Base-by-base conservation (phyloP, 2,797 vertebrate species). In the Craterocephalus amniculus region DNA sequence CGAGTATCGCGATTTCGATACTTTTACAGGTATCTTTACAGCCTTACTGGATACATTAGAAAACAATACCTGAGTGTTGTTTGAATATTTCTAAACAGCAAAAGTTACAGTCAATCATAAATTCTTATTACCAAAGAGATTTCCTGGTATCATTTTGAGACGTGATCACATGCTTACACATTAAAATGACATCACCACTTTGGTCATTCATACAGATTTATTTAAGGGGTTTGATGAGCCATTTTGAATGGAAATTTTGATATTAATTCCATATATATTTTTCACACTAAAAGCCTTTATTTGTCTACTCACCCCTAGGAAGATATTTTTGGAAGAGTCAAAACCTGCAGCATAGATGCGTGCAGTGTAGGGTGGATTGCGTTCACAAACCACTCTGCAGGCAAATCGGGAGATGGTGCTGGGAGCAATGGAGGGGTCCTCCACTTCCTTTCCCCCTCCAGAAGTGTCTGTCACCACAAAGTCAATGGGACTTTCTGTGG, bases 271-370 rank as follows among this genome's bases (percentile, higher is more conserved):
- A 18, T 45, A 16, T 12, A 35, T 27, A 22, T 13, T 29, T 16
- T 0, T 16, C 14, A 16, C 8, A n/a, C 38, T n/a, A 34, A n/a
- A 72, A 32, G 55, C 29, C 11, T 65, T 1, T 56, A 8, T 38
- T 11, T 16, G 5, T 51, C 69, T 18, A 77, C 93, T 78, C 74
- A 95, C 94, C 90, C 94, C 94, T 10, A 95, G 83, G 83, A 95
- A 95, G 86, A 95, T 95, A 77, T 94, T 95, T 84, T 94, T 95
- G 78, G 94, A 95, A 20, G 94, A 94, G 85, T 95, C 94, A 9
- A 95, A 95, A 80, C 94, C 94, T n/a, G 94, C 94, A 3, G 94
- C 94, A 9, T 94, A 95, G 85, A 95, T 94, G 58, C 94, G 94
- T 1, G 94, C 93, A 0, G 94, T 95, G 88, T 94, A 95, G 0